phyloP scores from a whole-genome alignment of 2,888 invertebrate genomes.

The Dendrolimus houi region DNA sequence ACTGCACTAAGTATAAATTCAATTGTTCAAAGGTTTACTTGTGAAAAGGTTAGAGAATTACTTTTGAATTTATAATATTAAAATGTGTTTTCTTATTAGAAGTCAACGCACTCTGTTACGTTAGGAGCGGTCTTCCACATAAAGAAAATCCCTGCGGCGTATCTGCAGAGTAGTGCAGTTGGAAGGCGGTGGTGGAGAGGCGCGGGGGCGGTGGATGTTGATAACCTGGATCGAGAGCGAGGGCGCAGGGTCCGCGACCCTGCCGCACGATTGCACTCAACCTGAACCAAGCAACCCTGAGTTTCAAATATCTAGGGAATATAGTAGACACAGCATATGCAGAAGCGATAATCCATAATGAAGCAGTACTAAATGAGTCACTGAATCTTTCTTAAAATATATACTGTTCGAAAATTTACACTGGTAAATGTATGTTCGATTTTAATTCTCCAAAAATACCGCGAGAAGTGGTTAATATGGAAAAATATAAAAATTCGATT shows the following conservation, averaged over 20 bases:
- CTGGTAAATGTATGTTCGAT: too few species aligned
- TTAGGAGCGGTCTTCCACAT: conserved; percentile 44
- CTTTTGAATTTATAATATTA: conserved; percentile 3
- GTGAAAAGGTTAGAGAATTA: too few species aligned
- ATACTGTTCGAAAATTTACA: too few species aligned
- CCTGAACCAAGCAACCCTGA: conserved; percentile 35
- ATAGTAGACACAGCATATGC: conserved; percentile 6
- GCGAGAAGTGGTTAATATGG: too few species aligned
- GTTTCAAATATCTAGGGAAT: conserved; percentile 21
- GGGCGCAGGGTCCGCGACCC: conserved; percentile 67
- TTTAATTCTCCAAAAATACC: too few species aligned
- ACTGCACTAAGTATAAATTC: too few species aligned
- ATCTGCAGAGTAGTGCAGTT: conserved; percentile 23
- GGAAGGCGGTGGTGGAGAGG: conserved; percentile 24
- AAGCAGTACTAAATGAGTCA: too few species aligned
- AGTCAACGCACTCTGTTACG: conserved; percentile 64
- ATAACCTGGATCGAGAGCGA: conserved; percentile 73
- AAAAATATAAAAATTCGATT: too few species aligned
- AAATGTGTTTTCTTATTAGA: conserved; percentile 12
- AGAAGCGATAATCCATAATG: background rate
- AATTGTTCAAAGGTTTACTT: too few species aligned
- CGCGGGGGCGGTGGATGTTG: conserved; percentile 49
- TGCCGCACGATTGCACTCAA: conserved; percentile 58
- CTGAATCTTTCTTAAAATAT: too few species aligned
- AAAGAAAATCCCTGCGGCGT: conserved; percentile 68